Base-by-base conservation (phyloP, 2,797 vertebrate species). In the Picus viridis region DNA sequence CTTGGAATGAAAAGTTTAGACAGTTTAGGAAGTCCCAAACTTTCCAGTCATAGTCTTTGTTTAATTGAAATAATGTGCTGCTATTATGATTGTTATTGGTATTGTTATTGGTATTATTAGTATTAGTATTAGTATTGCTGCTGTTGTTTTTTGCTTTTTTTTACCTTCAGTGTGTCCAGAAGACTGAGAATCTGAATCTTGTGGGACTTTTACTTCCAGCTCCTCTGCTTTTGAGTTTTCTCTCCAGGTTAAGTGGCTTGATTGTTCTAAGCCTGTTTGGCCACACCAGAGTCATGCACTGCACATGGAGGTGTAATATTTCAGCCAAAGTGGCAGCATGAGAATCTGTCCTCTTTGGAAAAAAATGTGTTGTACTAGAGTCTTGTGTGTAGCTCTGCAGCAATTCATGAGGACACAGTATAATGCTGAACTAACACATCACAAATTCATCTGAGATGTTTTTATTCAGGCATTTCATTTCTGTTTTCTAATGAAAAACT, bases 401-500 rank as follows among this genome's bases (percentile, higher is more conserved):
- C 22, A 70, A 19, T 78, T 88, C 49, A 36, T 29, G n/a, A 24
- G 54, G 84, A 41, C 10, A 7, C 41, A 75, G 49, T 61, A 86
- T 69, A 64, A 81, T 18, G 61, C 56, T 79, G 77, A 86, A 32
- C 49, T 86, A 90, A 71, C 68, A 43, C 45, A 54, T 29, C 32
- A 47, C 71, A 84, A 76, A 86, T 84, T 79, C 41, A 57, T 58
- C 77, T 80, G 68, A 88, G 32, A 64, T 4, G 2, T 88, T 91
- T 93, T 61, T 78, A 1, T 74, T 83, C 73, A 58, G 77, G 30
- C 47, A 39, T 86, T 91, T 90, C 69, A 67, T 77, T 95, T 91
- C 61, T 81, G 29, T 82, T 64, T 79, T 81, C 57, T 92, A 93
- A 92, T 91, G 88, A 81, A 95, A 96, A 96, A 94, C 45, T 94